Evolutionary conservation across 1,140 invertebrate genomes (phyloP).

Genomic region (Stenopsyche tienmushanensis): DNA sequence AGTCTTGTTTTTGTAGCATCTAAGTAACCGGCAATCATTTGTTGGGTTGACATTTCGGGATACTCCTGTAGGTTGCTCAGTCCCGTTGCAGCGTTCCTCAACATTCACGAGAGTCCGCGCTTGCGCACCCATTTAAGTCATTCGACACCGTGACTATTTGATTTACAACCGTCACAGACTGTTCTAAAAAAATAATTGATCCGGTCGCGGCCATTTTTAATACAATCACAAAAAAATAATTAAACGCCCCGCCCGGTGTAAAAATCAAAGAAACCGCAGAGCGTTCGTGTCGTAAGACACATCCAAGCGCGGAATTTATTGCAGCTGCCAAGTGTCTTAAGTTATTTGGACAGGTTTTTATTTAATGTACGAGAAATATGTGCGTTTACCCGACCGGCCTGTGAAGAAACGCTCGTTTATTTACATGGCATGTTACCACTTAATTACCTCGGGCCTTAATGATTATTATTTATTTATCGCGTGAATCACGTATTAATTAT

Average conservation of each 20-base stretch:
- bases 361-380: conserved; percentile 4
- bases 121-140: too few species aligned
- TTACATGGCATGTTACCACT: conserved; percentile 13
- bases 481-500: neutral
- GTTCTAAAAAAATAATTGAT: neutral
- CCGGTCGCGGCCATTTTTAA: neutral
- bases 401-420: conserved; percentile 10
- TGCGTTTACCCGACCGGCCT: neutral
- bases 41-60: too few species aligned
- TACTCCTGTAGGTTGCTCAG: too few species aligned
- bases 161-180: neutral
- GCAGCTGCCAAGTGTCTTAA: conserved; percentile 1
- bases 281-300: conserved; percentile 4
- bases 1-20: too few species aligned
- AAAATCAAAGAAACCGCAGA: neutral
- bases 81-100: too few species aligned
- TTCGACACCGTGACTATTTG: neutral
- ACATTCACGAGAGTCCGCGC: too few species aligned
- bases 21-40: too few species aligned
- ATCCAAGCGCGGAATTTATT: conserved; percentile 6
- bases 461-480: conserved; percentile 14
- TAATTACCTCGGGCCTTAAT: conserved; percentile 6
- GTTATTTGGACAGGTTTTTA: conserved; percentile 14
- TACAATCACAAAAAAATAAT: neutral
- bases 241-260: neutral